Evolutionary conservation across 2,113 vertebrate genomes (phyloP).

Genomic region (Phyllostomus discolor): DNA sequence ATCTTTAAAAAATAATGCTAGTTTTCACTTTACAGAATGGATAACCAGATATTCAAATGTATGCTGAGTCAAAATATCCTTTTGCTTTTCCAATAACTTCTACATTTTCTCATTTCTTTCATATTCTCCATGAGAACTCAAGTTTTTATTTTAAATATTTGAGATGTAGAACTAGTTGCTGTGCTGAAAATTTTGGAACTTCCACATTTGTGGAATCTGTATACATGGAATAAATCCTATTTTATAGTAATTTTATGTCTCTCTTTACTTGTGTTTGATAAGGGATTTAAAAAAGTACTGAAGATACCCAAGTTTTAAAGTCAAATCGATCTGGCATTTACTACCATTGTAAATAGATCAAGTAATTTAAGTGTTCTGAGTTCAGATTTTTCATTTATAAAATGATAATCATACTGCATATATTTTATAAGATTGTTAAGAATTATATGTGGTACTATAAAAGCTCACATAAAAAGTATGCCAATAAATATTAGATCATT

Average conservation of each 20-base stretch:
- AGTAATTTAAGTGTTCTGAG: neutral
- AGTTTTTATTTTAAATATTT: neutral
- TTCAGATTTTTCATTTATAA: neutral
- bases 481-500: neutral
- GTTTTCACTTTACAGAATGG: conserved; percentile 27
- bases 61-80: neutral
- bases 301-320: neutral
- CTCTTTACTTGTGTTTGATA: neutral
- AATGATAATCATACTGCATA: neutral
- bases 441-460: neutral
- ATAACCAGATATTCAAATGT: conserved; percentile 6
- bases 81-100: neutral
- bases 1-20: conserved; percentile 39
- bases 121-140: neutral
- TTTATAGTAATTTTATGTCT: neutral
- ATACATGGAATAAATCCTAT: neutral
- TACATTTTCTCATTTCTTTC: neutral
- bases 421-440: neutral
- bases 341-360: neutral
- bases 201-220: neutral
- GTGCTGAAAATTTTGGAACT: neutral
- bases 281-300: neutral
- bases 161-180: neutral
- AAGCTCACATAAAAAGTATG: neutral
- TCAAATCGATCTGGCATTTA: neutral